Evolutionary conservation across 2,797 vertebrate species (phyloP).

Genomic region (Psittacula derbiana): DNA sequence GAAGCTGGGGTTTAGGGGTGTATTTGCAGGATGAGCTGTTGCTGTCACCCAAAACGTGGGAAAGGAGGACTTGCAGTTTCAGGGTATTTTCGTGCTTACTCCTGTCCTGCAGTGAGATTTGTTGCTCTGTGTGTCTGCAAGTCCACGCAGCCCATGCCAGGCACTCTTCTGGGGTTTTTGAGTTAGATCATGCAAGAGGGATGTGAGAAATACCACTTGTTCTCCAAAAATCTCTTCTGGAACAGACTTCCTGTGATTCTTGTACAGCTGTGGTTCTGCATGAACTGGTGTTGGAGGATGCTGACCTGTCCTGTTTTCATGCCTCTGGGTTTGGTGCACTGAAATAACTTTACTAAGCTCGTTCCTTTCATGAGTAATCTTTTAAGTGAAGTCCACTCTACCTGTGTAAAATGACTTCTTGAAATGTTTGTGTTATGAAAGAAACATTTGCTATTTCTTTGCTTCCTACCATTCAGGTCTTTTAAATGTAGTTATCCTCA

Average conservation of each 20-base stretch:
- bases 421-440: conserved; percentile 55
- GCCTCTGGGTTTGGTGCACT: conserved; percentile 67
- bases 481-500: conserved; percentile 72
- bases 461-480: conserved; percentile 66
- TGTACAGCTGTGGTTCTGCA: background rate
- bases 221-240: conserved; percentile 24
- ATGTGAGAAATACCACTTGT: background rate
- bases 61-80: background rate
- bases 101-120: background rate
- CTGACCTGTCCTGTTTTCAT: conserved; percentile 16
- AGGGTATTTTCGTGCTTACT: background rate
- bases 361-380: conserved; percentile 68
- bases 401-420: conserved; percentile 51
- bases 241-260: background rate
- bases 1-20: background rate
- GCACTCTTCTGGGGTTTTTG: background rate
- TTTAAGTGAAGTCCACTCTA: conserved; percentile 69
- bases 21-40: background rate
- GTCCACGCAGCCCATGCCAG: background rate
- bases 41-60: background rate
- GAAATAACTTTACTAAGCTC: conserved; percentile 61
- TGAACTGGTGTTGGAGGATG: background rate
- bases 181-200: background rate
- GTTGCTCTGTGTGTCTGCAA: background rate
- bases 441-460: conserved; percentile 58